Evolutionary conservation across 2,797 vertebrate species (phyloP).

Genomic region (Epinephelus awoara): DNA sequence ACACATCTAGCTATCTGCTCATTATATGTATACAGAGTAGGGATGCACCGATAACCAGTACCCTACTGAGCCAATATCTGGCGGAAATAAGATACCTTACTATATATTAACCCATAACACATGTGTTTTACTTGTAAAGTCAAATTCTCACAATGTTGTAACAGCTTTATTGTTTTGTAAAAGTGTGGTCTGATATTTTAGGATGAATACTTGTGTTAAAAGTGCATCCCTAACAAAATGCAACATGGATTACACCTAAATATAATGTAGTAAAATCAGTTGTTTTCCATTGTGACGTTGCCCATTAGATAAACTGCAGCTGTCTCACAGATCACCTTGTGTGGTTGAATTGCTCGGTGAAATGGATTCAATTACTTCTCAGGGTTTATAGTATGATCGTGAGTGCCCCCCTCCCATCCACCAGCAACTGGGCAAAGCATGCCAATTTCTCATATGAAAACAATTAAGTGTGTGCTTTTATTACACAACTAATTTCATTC

Average conservation of each 20-base stretch:
- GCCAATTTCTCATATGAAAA: constrained; percentile 36
- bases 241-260: constrained; percentile 41
- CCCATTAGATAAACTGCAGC: constrained; percentile 17
- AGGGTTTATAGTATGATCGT: constrained; percentile 33
- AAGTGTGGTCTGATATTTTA: background rate
- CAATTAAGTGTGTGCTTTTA: constrained; percentile 42
- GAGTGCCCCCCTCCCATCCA: background rate
- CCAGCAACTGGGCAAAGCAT: constrained; percentile 20
- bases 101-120: constrained; percentile 1
- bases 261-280: constrained; percentile 29
- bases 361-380: constrained; percentile 28
- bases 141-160: background rate
- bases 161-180: too few species aligned
- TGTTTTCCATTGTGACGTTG: constrained; percentile 15
- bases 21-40: constrained; percentile 52
- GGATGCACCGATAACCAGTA: constrained; percentile 54
- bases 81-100: constrained; percentile 3
- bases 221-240: constrained; percentile 46
- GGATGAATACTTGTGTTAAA: constrained; percentile 20
- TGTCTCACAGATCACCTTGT: background rate
- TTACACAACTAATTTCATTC: constrained; percentile 43
- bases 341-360: constrained; percentile 20
- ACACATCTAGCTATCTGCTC: constrained; percentile 79
- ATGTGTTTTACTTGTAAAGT: constrained; percentile 1
- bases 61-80: background rate